Percentiles rank a stretch among this genome's conserved stretches.
Conservation (phyloP, 2,888 invertebrate species). For the Lottia gigantea region DNA sequence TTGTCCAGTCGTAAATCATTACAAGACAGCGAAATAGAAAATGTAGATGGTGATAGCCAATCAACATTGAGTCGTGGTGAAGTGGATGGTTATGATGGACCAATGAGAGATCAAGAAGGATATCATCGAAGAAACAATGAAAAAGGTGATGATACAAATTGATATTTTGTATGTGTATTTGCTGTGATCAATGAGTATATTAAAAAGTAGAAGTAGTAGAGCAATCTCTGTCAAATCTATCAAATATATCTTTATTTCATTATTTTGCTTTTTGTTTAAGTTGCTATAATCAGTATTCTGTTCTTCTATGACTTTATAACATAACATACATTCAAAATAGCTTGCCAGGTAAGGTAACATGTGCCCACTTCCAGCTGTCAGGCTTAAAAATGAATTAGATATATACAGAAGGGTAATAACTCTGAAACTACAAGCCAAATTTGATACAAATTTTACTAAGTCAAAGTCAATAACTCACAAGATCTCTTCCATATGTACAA, state of each 20-base stretch:
- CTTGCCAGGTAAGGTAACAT: no score
- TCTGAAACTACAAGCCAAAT: no score
- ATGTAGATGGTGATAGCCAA: constrained; percentile 22
- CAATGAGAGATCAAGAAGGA: constrained; percentile 4
- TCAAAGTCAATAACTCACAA: no score
- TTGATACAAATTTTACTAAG: no score
- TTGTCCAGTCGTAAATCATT: constrained; percentile 5
- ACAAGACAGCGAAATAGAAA: constrained; percentile 16
- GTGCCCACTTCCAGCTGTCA: no score
- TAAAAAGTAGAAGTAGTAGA: not conserved
- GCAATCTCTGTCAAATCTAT: not conserved
- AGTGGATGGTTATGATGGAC: constrained; percentile 16
- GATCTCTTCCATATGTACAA: no score
- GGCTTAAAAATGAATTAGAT: no score
- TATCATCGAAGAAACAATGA: constrained; percentile 2
- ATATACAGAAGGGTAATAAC: no score
- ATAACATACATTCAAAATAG: no score
- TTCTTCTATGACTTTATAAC: no score
- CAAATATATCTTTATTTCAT: not conserved
- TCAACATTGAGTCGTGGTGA: constrained; percentile 29
- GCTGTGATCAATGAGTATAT: not conserved
- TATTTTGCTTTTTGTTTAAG: no score
- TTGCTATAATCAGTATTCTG: no score
- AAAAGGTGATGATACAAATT: not conserved
- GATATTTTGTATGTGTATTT: not conserved